phyloP scores from a whole-genome alignment of 2,113 vertebrate species.

The Rhadina sibilatrix region DNA sequence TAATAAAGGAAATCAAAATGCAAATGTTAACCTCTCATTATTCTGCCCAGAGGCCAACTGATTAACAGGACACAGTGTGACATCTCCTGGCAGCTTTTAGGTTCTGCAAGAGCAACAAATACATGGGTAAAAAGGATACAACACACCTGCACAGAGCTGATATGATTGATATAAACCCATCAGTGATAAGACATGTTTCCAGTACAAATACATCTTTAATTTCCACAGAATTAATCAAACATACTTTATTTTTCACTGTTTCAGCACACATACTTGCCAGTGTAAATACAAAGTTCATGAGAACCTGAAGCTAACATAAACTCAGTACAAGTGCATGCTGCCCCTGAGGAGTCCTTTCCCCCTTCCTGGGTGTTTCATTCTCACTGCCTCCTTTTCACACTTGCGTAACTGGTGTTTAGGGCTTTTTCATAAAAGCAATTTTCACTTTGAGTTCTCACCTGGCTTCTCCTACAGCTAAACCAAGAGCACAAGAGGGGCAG shows the following conservation, averaged over 20 bases:
- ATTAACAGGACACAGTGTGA: background rate
- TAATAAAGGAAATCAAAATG: background rate
- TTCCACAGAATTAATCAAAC: background rate
- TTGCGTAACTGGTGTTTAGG: background rate
- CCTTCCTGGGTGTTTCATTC: background rate
- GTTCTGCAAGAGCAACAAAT: background rate
- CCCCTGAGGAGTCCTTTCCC: background rate
- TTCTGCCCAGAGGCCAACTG: background rate
- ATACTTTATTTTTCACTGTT: background rate
- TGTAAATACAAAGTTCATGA: background rate
- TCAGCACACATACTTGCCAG: background rate
- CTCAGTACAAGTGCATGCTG: background rate
- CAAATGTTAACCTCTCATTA: background rate
- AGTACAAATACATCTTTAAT: background rate
- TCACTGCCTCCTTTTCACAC: background rate
- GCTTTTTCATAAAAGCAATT: background rate
- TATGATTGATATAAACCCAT: background rate
- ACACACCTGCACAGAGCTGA: background rate
- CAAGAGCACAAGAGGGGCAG: background rate
- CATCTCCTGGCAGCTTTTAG: slow-evolving; percentile 40
- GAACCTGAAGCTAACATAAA: background rate
- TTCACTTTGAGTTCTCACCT: background rate
- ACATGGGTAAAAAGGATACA: background rate
- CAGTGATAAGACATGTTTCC: background rate
- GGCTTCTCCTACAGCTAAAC: background rate